Conservation (phyloP, 2,797 vertebrate species). For the Chelonia mydas region DNA sequence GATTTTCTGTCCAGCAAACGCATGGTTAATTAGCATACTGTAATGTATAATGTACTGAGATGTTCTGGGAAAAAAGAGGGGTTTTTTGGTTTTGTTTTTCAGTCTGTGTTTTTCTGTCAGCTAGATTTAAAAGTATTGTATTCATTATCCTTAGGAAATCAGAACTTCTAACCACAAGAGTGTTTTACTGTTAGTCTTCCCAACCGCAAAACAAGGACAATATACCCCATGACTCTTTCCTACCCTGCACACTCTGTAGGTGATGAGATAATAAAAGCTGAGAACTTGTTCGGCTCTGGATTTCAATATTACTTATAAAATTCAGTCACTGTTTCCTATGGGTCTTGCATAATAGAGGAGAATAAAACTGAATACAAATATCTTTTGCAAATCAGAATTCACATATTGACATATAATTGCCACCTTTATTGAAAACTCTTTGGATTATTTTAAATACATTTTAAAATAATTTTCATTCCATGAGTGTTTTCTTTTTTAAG, state of each 20-base stretch:
- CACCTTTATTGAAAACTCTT: background rate
- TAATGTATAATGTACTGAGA: background rate
- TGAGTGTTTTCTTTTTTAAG: background rate
- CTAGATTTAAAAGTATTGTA: background rate
- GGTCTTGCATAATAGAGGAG: background rate
- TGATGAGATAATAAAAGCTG: background rate
- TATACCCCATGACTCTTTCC: fast-evolving
- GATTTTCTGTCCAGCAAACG: background rate
- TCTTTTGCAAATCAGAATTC: background rate
- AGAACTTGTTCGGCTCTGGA: background rate
- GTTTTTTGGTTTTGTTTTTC: background rate
- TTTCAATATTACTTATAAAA: background rate
- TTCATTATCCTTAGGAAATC: background rate
- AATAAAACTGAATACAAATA: background rate
- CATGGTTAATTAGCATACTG: background rate
- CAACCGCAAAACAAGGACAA: background rate
- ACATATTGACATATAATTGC: fast-evolving
- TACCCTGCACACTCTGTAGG: background rate
- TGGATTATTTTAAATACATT: background rate
- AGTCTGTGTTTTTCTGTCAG: background rate
- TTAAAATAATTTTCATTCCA: background rate
- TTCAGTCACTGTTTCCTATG: background rate
- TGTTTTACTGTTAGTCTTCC: background rate
- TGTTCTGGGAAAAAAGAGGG: background rate
- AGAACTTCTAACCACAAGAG: background rate